A percentile compares a stretch with the other conserved stretches of the same genome.
phyloP scores from a whole-genome alignment of 2,797 vertebrate genomes.

The Gambelia wislizenii region DNA sequence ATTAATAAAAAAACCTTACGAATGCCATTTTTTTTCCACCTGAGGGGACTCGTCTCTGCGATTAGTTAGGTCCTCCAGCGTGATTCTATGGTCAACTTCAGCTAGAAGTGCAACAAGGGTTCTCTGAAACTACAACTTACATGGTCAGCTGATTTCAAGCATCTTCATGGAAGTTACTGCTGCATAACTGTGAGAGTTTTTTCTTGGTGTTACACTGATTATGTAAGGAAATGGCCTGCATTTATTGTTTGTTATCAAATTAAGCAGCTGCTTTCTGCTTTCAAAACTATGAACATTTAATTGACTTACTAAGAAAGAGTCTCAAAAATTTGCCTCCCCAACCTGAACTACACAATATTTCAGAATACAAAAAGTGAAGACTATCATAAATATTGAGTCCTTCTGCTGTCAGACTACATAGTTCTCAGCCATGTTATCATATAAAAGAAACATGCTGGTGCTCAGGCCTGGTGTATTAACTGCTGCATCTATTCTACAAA shows the following conservation, averaged over 20 bases:
- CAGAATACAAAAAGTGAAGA: background rate
- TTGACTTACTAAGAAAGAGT: background rate
- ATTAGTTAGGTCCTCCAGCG: too few relatives aligned
- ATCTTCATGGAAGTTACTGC: background rate
- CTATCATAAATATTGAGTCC: background rate
- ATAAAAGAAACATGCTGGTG: accelerated
- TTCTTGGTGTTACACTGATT: too few relatives aligned
- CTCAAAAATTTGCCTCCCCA: background rate
- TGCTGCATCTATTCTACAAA: background rate
- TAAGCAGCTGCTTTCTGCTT: background rate
- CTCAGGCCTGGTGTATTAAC: accelerated
- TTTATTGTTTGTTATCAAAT: background rate
- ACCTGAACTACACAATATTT: too few relatives aligned
- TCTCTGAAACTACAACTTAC: background rate
- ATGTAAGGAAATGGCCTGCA: background rate
- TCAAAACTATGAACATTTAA: background rate
- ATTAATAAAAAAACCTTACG: too few relatives aligned
- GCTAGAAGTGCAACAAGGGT: background rate
- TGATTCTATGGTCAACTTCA: too few relatives aligned
- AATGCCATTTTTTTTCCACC: too few relatives aligned
- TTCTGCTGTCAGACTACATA: background rate
- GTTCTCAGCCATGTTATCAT: background rate
- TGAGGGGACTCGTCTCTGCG: too few relatives aligned
- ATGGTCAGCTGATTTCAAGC: background rate
- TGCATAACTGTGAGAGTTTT: background rate